Evolutionary conservation across 2,888 invertebrate species (phyloP), one percentile per base, ranked within the genome.

Genomic region (Hemaris fuciformis): DNA sequence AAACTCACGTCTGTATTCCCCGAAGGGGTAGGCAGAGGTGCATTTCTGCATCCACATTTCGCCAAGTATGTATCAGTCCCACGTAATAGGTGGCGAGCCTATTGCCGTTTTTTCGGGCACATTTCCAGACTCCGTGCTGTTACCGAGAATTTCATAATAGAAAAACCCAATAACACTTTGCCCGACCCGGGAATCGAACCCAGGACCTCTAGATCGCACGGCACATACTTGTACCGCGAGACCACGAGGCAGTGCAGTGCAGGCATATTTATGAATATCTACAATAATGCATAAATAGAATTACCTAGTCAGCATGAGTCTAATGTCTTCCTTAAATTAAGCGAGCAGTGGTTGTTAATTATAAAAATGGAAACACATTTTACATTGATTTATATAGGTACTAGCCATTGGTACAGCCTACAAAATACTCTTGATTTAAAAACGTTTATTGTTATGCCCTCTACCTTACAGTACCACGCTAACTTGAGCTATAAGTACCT

Each of bases 361-460:
- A 59, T 15, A 43, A 42, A 58, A 59, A 59, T 59, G 58, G 58
- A 59, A 59, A 43, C 58, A 59, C 43, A 59, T 59, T 53, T 53
- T 53, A 31, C 53, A 10, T 15, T 53, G 53, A 53, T 27, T 31
- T 53, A 31, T 31, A 31, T 53, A n/a, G n/a, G n/a, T n/a, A 18
- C 31, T 10, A 53, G n/a, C 53, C 27, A 31, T 20, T 53, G 31
- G 31, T 15, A 31, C 53, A 31, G 27, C 31, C 31, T 53, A 53
- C 18, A 31, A 53, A 53, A 31, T 53, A 53, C 18, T 18, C 31
- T 48, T 15, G 25, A 31, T 53, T 31, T 31, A 27, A 48, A 48
- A 48, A 48, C 8, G 7, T 48, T 15, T 18, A 3, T 25, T n/a
- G 25, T 27, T 27, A 25, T 48, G 48, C 3, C n/a, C n/a, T 15